Percentiles rank a stretch among this genome's conserved stretches.
phyloP scores from a whole-genome alignment of 2,797 vertebrate species.

The Apodemus agrarius region DNA sequence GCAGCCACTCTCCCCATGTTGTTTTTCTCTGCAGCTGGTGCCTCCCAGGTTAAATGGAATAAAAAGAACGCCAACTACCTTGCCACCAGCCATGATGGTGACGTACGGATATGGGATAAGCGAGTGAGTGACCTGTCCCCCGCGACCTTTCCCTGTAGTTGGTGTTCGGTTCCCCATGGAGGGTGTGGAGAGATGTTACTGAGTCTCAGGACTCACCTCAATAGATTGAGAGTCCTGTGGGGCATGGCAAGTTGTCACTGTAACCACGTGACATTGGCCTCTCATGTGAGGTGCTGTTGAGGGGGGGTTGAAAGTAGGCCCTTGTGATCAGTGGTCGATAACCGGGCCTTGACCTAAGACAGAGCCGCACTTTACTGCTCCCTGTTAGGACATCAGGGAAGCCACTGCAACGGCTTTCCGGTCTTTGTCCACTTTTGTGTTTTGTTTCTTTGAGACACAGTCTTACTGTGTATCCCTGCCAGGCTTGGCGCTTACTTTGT shows the following conservation, averaged over 20 bases:
- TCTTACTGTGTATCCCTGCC: no score
- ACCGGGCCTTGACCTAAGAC: neutral
- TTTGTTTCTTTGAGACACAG: neutral
- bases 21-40: constrained; percentile 90
- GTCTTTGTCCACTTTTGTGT: neutral
- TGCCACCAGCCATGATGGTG: constrained; percentile 97
- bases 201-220: neutral
- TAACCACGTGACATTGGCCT: neutral
- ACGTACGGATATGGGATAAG: constrained; percentile 98
- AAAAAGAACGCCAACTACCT: constrained; percentile 94
- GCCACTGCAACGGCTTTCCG: neutral
- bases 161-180: neutral
- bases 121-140: constrained; percentile 89
- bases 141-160: neutral
- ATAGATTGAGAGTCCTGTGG: neutral
- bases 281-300: neutral
- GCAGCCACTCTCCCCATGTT: constrained; percentile 27
- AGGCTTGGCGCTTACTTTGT: neutral
- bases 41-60: constrained; percentile 99
- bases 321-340: neutral
- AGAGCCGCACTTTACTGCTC: neutral
- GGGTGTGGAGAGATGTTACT: neutral
- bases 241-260: neutral
- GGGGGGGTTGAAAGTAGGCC: neutral
- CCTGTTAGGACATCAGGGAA: neutral